Evolutionary conservation across 2,797 vertebrate genomes (phyloP).

Genomic region (Xyrichtys novacula): DNA sequence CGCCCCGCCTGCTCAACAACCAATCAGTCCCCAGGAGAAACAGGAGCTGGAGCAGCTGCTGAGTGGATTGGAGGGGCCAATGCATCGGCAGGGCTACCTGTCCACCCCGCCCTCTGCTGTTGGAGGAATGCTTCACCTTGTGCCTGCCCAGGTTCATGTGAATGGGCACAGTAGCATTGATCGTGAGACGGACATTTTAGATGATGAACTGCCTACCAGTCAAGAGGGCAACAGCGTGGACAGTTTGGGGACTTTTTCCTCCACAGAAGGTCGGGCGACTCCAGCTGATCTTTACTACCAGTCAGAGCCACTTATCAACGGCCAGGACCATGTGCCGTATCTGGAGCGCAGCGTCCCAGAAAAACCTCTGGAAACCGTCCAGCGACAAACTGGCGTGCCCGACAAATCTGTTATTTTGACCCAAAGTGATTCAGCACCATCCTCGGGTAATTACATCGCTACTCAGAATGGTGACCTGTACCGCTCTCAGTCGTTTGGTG

Average conservation of each 20-base stretch:
- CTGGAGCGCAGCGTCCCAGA: constrained; percentile 76
- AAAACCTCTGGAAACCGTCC: constrained; percentile 65
- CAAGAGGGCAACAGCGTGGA: constrained; percentile 95
- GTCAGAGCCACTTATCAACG: constrained; percentile 78
- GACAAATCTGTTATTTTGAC: constrained; percentile 53
- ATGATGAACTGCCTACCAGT: constrained; percentile 93
- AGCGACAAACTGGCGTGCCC: constrained; percentile 32
- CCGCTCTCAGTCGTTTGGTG: constrained; percentile 90
- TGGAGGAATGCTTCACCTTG: constrained; percentile 87
- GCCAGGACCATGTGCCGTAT: constrained; percentile 80
- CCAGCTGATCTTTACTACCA: constrained; percentile 86
- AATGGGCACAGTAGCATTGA: constrained; percentile 89
- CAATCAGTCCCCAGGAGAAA: constrained; percentile 90
- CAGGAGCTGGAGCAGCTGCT: constrained; percentile 95
- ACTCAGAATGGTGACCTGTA: constrained; percentile 85
- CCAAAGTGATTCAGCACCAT: constrained; percentile 53
- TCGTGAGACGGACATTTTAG: constrained; percentile 97
- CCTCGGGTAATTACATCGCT: constrained; percentile 75
- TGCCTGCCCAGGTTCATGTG: constrained; percentile 96
- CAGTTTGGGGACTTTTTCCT: constrained; percentile 94
- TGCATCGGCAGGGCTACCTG: constrained; percentile 85
- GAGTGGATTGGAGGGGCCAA: constrained; percentile 90
- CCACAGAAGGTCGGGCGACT: constrained; percentile 89
- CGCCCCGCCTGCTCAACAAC: constrained; percentile 61
- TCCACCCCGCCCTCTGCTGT: constrained; percentile 68